A percentile compares a stretch with the other conserved stretches of the same genome.
phyloP scores from a whole-genome alignment of 2,113 vertebrate species.

The Hydropotes inermis region DNA sequence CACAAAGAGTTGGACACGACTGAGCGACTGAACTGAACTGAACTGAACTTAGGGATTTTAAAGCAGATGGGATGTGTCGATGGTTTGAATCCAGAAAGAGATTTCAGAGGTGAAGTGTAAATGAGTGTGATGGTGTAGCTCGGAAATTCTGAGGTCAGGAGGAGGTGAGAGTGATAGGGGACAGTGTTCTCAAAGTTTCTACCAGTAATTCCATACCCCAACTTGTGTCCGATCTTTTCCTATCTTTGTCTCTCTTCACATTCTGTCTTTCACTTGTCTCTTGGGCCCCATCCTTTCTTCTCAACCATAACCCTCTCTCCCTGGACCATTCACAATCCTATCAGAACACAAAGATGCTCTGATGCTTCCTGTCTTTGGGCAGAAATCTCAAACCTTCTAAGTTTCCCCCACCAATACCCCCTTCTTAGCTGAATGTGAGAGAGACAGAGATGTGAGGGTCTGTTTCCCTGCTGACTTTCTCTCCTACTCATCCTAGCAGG shows the following conservation, averaged over 20 bases:
- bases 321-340: background rate
- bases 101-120: background rate
- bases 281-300: background rate
- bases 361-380: background rate
- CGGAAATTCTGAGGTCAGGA: background rate
- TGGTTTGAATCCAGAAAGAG: background rate
- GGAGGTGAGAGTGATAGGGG: too few relatives aligned
- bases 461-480: background rate
- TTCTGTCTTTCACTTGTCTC: background rate
- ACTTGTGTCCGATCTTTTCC: rapidly evolving
- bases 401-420: background rate
- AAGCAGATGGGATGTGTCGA: background rate
- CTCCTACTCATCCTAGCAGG: background rate
- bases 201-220: too few relatives aligned
- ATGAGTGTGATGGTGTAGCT: background rate
- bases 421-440: background rate
- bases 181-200: background rate
- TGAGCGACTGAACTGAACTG: too few relatives aligned
- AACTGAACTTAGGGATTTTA: background rate
- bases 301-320: rapidly evolving
- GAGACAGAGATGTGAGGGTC: background rate
- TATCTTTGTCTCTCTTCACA: background rate
- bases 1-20: too few relatives aligned
- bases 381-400: background rate
- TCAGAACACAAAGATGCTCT: background rate